Conservation (phyloP, 53 echinoderm and acorn worm species). For the Glandiceps talaboti region DNA sequence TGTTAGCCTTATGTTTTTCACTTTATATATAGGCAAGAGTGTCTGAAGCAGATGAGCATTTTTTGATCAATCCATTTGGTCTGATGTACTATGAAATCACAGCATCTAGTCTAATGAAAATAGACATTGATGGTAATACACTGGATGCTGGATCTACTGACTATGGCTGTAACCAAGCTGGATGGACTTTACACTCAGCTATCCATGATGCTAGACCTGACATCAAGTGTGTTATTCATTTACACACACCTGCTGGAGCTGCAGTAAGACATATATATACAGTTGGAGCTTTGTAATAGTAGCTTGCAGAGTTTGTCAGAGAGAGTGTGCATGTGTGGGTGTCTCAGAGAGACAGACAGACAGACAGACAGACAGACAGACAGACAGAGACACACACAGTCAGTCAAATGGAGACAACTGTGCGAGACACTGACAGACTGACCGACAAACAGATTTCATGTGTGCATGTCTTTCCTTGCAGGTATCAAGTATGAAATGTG, state of each 20-base stretch:
- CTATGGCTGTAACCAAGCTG: slow-evolving; percentile 76
- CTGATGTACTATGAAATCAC: slow-evolving; percentile 94
- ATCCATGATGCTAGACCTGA: slow-evolving; percentile 96
- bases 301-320: too few relatives aligned
- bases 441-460: too few relatives aligned
- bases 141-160: slow-evolving; percentile 91
- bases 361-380: too few relatives aligned
- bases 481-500: slow-evolving; percentile 92
- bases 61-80: slow-evolving; percentile 95
- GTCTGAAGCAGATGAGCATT: slow-evolving; percentile 76
- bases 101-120: slow-evolving; percentile 84
- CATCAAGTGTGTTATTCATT: slow-evolving; percentile 88
- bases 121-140: slow-evolving; percentile 81
- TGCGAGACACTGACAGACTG: too few relatives aligned
- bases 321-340: too few relatives aligned
- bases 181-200: slow-evolving; percentile 87
- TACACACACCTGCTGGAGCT: slow-evolving; percentile 70
- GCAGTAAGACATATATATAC: too few relatives aligned
- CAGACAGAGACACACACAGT: too few relatives aligned
- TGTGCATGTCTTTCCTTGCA: slow-evolving; percentile 9
- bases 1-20: too few relatives aligned
- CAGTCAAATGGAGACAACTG: too few relatives aligned
- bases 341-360: too few relatives aligned
- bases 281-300: too few relatives aligned
- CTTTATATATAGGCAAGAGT: slow-evolving; percentile 84